Conservation (phyloP, 2,797 vertebrate species). For the Trichosurus vulpecula region DNA sequence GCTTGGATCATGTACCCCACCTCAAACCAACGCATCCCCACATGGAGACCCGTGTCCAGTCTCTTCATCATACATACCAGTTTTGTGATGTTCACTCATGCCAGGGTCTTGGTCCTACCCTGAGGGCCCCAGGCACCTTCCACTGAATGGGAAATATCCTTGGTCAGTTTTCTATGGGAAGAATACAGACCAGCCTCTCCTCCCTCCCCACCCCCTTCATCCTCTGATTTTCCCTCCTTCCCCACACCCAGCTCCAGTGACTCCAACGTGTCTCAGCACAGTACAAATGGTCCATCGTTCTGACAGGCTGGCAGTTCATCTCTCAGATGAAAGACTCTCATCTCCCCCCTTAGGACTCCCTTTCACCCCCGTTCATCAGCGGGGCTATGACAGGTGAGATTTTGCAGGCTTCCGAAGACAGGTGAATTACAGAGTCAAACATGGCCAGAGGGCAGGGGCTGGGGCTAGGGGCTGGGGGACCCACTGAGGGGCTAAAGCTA, state of each 20-base stretch:
- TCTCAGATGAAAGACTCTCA: constrained; percentile 75
- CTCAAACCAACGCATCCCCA: not conserved
- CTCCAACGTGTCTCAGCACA: constrained; percentile 65
- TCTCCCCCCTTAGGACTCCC: constrained; percentile 41
- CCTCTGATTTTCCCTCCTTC: not conserved
- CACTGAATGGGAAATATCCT: not conserved
- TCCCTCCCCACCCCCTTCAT: not conserved
- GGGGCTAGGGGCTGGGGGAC: not conserved
- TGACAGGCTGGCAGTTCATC: constrained; percentile 77
- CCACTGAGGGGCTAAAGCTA: constrained; percentile 36
- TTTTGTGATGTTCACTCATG: not conserved
- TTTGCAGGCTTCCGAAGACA: constrained; percentile 73
- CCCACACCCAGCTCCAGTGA: not conserved
- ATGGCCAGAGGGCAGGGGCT: constrained; percentile 69
- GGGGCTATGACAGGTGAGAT: constrained; percentile 78
- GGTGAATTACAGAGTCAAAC: constrained; percentile 74
- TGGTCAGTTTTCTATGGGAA: not conserved
- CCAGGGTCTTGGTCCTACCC: not conserved
- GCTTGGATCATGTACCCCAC: too few relatives aligned
- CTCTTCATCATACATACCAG: not conserved
- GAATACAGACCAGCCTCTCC: not conserved
- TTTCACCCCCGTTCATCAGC: constrained; percentile 56
- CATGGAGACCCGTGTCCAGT: not conserved
- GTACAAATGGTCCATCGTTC: constrained; percentile 36
- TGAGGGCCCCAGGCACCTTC: not conserved